phyloP scores from a whole-genome alignment of 2,113 vertebrate genomes.

The Nycticebus coucang region DNA sequence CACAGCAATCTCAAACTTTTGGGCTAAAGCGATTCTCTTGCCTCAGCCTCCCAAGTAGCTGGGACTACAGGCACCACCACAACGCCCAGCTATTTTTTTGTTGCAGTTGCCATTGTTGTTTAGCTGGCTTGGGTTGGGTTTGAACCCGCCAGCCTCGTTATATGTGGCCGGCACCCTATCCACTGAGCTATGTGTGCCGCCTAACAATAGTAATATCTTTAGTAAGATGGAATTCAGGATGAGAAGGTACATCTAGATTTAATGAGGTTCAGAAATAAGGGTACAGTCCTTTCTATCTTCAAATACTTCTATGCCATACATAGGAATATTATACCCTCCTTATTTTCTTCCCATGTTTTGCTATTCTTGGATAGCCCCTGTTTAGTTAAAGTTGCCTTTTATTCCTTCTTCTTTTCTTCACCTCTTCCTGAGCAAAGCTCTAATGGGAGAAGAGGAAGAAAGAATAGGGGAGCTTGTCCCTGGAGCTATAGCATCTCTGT shows the following conservation, averaged over 20 bases:
- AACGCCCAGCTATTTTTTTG: no score
- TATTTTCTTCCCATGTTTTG: background rate
- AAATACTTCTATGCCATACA: background rate
- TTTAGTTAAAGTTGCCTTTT: background rate
- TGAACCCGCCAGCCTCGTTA: no score
- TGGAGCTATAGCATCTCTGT: background rate
- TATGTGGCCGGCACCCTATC: no score
- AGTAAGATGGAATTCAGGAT: background rate
- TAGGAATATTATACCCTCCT: background rate
- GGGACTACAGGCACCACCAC: no score
- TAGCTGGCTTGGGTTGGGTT: no score
- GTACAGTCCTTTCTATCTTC: background rate
- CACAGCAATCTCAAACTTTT: no score
- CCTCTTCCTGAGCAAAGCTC: background rate
- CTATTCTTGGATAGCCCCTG: background rate
- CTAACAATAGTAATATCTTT: background rate
- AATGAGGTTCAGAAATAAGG: background rate
- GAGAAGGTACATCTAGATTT: background rate
- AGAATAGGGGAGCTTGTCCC: background rate
- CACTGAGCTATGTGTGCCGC: no score
- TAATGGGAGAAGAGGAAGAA: background rate
- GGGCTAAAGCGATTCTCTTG: no score
- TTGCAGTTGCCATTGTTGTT: no score
- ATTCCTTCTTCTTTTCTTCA: background rate
- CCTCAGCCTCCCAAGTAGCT: no score